Base-by-base conservation (phyloP, 2,113 vertebrate genomes). In the zebrafish (Danio rerio) region DNA sequence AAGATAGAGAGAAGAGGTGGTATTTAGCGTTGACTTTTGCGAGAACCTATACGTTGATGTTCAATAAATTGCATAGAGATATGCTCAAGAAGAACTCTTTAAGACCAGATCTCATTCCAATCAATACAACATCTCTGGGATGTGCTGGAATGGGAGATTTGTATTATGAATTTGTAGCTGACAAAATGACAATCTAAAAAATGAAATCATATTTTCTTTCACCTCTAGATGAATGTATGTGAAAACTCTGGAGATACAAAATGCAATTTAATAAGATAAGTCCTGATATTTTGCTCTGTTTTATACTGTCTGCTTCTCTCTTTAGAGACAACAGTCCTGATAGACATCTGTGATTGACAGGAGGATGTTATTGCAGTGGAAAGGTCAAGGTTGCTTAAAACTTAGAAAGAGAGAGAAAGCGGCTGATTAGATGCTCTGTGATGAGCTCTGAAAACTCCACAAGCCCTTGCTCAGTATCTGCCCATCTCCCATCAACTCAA, bases 211-310 rank as follows among this genome's bases (percentile, higher is more conserved):
- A 18, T 59, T 58, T 59, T 18, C 56, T 18, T 59, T 20, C 56
- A 10, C 56, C 56, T 69, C 31, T 40, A 55, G 69, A 53, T 63
- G 43, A 63, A 65, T 77, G 47, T 63, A 56, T 72, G 59, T 75
- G 16, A 50, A 43, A 79, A 59, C 72, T 55, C 88, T 86, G 88
- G 74, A 81, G 70, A 77, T 90, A 88, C 84, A 56, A 53, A 82
- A 87, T 55, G 82, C 86, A 86, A 75, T 61, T 18, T 80, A 10
- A 6, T 68, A 68, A 55, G 66, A 49, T 63, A n/a, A n/a, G 45
- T 20, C 15, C 43, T 89, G 81, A 50, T 82, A 86, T 87, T 81
- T 80, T 89, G 4, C 40, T 45, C 63, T 66, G 82, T 73, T 76
- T 85, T 78, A 50, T 58, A 49, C 47, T 72, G 15, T 62, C 65